Base-by-base conservation (phyloP, 2,888 invertebrate species). In the Anodontia alba region DNA sequence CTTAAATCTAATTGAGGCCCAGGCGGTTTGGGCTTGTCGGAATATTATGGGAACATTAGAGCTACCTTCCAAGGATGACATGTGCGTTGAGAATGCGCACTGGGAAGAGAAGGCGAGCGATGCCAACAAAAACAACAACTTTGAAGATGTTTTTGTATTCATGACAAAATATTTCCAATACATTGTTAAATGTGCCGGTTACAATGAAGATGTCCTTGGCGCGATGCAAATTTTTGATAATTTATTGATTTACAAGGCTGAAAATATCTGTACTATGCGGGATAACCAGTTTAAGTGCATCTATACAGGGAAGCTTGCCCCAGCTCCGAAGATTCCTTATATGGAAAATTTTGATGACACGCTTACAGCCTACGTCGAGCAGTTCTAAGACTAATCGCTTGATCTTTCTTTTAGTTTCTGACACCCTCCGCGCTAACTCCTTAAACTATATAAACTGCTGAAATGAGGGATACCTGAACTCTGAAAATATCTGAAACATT, bases 331-430 rank as follows among this genome's bases (percentile, higher is more conserved):
- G 31, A 62, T 43, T n/a, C 73, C 73, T 15, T 73, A 46, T 38
- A 62, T 43, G 29, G 31, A 38, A 26, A 66, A 73, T 33, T 62
- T 43, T 43, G 73, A 73, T 29, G 73, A 73, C 20, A 20, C 20
- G 1, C 12, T 73, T 8, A 62, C 5, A 49, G 49, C 43, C 43
- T 43, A 43, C 43, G 43, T 43, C n/a, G n/a, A n/a, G n/a, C n/a
- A n/a, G n/a, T n/a, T n/a, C n/a, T n/a, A n/a, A n/a, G n/a, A n/a
- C n/a, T n/a, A n/a, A n/a, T n/a, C n/a, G n/a, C n/a, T n/a, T n/a
- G n/a, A n/a, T n/a, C n/a, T n/a, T n/a, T n/a, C n/a, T n/a, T n/a
- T n/a, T n/a, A n/a, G n/a, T n/a, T n/a, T n/a, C n/a, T n/a, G n/a
- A n/a, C n/a, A n/a, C n/a, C n/a, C n/a, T n/a, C n/a, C n/a, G n/a